Base-by-base conservation (phyloP, 2,888 invertebrate genomes). In the Nycteola revayana region DNA sequence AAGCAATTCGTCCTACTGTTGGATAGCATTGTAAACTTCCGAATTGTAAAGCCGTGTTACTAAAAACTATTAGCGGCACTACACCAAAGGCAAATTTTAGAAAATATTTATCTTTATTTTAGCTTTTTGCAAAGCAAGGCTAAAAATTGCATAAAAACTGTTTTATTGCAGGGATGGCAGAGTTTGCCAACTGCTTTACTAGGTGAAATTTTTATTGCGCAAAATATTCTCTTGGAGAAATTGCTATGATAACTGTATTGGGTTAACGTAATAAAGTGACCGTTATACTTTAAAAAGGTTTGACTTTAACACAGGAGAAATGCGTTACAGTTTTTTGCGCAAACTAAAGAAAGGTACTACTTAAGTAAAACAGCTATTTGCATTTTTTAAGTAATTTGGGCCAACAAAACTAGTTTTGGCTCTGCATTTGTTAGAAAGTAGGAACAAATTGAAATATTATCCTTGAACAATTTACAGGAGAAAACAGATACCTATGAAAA, bases 1-100 rank as follows among this genome's bases (percentile, higher is more conserved):
- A 81, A 78, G 64, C 72, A 65, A 86, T 85, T 79, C 61, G 68
- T 76, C 81, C 87, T 86, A 86, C 86, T 80, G 87, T 81, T 71
- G 68, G 57, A 55, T 42, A 36, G 64, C 45, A 76, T 82, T 81
- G 80, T 83, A 73, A 76, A 84, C 80, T 80, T 78, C 82, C 79
- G 78, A 85, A 78, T 79, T 78, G 75, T 79, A 75, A 69, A 69
- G 69, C 41, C 29, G 38, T 66, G 65, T 73, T 69, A 56, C 70
- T 66, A 42, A 52, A 42, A 53, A 28, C 66, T 60, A 83, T 85
- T 84, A 82, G 82, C 86, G 87, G 85, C 80, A 31, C 26, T 45
- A 50, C 42, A 49, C 49, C 56, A 68, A 65, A 61, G 54, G 40
- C 42, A 45, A 44, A 44, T 52, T 54, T 40, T 44, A 26, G 24